A percentile compares a stretch with the other conserved stretches of the same genome.
Evolutionary conservation across 2,113 vertebrate genomes (phyloP).

Genomic region (Embiotoca jacksoni): DNA sequence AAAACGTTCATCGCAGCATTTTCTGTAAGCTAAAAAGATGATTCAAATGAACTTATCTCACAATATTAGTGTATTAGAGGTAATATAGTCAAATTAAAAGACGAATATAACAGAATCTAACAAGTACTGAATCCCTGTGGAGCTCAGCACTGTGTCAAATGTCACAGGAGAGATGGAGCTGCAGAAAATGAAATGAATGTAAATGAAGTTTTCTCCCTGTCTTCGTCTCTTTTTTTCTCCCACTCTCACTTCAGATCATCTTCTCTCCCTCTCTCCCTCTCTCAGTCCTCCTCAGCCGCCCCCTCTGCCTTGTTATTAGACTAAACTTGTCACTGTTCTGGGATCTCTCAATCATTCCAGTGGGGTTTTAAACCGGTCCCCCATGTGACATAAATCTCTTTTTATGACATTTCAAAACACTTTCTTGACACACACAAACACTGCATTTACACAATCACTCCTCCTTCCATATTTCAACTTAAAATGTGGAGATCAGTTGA

Average conservation of each 20-base stretch:
- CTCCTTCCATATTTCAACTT: conserved; percentile 20
- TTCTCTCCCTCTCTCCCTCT: conserved; percentile 12
- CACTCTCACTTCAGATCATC: conserved; percentile 11
- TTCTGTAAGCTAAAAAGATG: not conserved
- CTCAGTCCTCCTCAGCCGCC: conserved; percentile 40
- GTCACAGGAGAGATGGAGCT: conserved; percentile 42
- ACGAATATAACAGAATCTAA: conserved; percentile 12
- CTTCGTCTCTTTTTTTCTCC: conserved; percentile 35
- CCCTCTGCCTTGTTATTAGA: conserved; percentile 60
- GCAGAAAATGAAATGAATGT: conserved; percentile 57
- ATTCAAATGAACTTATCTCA: conserved; percentile 9
- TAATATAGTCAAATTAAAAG: conserved; percentile 10
- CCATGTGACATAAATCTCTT: conserved; percentile 41
- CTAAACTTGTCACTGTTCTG: conserved; percentile 65
- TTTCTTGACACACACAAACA: conserved; percentile 11
- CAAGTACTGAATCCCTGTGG: conserved; percentile 27
- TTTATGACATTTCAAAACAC: conserved; percentile 52
- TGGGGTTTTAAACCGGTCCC: conserved; percentile 48
- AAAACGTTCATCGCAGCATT: not conserved
- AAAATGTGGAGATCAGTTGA: conserved; percentile 43
- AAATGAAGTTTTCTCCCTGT: conserved; percentile 51
- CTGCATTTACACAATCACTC: not conserved
- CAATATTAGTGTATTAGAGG: not conserved
- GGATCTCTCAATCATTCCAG: conserved; percentile 63
- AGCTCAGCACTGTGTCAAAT: conserved; percentile 36